phyloP scores from a whole-genome alignment of 2,888 invertebrate species.

The Steinernema carpocapsae region DNA sequence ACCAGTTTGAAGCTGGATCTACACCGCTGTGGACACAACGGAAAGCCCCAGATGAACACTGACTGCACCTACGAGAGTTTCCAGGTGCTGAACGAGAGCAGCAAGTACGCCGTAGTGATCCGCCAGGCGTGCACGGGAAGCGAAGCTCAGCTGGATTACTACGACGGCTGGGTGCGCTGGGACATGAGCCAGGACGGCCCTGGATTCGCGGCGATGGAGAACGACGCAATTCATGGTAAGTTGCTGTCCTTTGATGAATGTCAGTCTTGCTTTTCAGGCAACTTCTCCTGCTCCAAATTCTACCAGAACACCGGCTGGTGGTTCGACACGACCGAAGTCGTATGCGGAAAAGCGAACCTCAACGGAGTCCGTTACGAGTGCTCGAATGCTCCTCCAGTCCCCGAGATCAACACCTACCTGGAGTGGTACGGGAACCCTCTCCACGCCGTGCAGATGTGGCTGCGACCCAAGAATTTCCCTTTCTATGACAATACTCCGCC shows the following conservation, averaged over 20 bases:
- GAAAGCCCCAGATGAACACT: conserved; percentile 43
- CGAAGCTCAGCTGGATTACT: conserved; percentile 48
- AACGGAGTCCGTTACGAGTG: conserved; percentile 49
- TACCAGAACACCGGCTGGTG: conserved; percentile 60
- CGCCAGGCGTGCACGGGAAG: conserved; percentile 49
- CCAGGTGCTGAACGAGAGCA: conserved; percentile 43
- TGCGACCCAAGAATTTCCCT: conserved; percentile 15
- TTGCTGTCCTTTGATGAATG: conserved; percentile 2
- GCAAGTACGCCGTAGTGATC: conserved; percentile 51
- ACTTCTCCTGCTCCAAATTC: conserved; percentile 45
- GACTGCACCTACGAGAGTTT: conserved; percentile 54
- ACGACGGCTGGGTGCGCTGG: conserved; percentile 62
- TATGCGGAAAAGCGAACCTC: conserved; percentile 57
- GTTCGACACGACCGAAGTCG: conserved; percentile 45
- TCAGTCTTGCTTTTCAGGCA: not conserved
- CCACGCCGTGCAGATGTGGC: conserved; percentile 29
- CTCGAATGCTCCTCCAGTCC: not conserved
- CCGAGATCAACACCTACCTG: conserved; percentile 24
- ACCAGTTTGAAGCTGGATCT: conserved; percentile 53
- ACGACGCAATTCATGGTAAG: conserved; percentile 10
- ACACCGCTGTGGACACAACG: conserved; percentile 49
- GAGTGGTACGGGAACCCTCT: conserved; percentile 29
- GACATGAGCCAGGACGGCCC: conserved; percentile 51
- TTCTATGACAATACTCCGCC: conserved; percentile 16
- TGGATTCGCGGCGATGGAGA: conserved; percentile 53